A percentile compares a stretch with the other conserved stretches of the same genome.
Conservation (phyloP, 2,797 vertebrate genomes). For the Orientallactaga sibirica region DNA sequence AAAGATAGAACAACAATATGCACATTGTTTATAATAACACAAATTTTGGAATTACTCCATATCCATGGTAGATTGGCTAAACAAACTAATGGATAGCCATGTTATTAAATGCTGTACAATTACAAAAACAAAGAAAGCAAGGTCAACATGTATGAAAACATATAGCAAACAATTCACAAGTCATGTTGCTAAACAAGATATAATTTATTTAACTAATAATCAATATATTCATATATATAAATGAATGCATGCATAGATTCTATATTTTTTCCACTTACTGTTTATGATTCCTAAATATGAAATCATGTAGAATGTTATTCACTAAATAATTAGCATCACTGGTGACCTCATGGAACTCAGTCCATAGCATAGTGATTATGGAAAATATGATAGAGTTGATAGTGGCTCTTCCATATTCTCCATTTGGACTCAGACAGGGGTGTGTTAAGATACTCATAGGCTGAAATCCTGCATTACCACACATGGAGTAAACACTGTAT, state of each 20-base stretch:
- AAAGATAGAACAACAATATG: background rate
- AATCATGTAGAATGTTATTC: background rate
- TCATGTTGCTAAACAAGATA: background rate
- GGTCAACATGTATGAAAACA: background rate
- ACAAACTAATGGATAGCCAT: background rate
- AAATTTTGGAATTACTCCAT: background rate
- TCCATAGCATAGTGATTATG: background rate
- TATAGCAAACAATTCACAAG: background rate
- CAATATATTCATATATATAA: background rate
- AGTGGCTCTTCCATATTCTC: background rate
- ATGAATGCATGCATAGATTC: background rate
- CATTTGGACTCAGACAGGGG: background rate
- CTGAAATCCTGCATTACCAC: background rate
- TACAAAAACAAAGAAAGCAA: background rate
- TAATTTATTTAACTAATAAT: conserved; percentile 20
- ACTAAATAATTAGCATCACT: background rate
- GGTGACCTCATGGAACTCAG: background rate
- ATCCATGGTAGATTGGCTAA: background rate
- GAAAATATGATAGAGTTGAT: background rate
- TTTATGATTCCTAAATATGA: background rate
- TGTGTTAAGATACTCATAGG: background rate
- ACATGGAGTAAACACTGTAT: background rate
- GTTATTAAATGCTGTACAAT: background rate
- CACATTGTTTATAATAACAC: conserved; percentile 7
- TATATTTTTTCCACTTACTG: background rate